phyloP scores from a whole-genome alignment of 2,113 vertebrate genomes.

The Pseudonaja textilis region DNA sequence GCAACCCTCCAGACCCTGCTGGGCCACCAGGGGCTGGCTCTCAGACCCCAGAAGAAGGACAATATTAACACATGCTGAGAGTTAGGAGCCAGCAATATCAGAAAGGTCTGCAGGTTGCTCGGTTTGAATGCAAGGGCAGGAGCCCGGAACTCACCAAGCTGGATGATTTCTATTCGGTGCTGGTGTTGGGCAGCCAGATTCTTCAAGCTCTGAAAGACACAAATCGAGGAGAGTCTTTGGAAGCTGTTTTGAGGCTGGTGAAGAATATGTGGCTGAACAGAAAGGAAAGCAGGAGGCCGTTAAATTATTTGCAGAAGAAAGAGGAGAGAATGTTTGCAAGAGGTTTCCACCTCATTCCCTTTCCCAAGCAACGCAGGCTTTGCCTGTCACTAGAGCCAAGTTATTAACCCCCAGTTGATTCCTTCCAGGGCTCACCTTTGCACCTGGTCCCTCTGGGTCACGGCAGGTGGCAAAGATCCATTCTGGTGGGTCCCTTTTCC shows the following conservation, averaged over 20 bases:
- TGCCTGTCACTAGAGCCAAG: not conserved
- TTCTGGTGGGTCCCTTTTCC: not conserved
- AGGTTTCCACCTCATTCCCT: not conserved
- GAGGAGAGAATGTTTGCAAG: not conserved
- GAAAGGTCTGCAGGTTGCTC: not conserved
- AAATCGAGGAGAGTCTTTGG: not conserved
- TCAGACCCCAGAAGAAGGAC: not conserved
- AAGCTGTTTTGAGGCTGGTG: not conserved
- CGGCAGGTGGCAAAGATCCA: slow-evolving; percentile 65
- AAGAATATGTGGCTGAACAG: not conserved
- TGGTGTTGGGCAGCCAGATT: slow-evolving; percentile 54
- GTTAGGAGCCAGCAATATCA: not conserved
- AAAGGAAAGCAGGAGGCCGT: not conserved
- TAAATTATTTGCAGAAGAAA: not conserved
- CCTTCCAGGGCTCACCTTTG: not conserved
- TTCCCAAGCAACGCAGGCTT: not conserved
- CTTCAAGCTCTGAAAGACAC: slow-evolving; percentile 53
- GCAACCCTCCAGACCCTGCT: not conserved
- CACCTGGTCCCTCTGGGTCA: slow-evolving; percentile 53
- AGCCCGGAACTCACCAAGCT: slow-evolving; percentile 52
- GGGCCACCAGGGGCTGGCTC: not conserved
- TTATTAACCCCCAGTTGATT: not conserved
- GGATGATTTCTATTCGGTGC: slow-evolving; percentile 49
- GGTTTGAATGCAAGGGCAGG: not conserved
- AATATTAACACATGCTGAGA: not conserved